Base-by-base conservation (phyloP, 2,113 vertebrate genomes). In the Apteryx mantelli region DNA sequence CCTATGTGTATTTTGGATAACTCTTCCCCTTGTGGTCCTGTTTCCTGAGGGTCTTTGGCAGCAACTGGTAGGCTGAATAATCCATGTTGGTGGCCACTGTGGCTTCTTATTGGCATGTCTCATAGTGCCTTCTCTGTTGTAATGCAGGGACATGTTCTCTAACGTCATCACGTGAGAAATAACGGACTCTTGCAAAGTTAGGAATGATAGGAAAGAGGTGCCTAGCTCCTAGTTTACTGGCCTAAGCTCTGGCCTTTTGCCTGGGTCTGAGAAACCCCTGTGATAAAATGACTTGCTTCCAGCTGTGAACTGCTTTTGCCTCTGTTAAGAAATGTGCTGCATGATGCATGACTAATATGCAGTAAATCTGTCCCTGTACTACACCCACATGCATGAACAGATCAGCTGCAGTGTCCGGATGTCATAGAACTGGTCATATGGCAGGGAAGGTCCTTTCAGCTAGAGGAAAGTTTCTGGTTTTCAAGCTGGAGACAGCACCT, bases 341-440 rank as follows among this genome's bases (percentile, higher is more conserved):
- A 55, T 22, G 92, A 83, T 90, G 96, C 96, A 83, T 96, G 86
- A 95, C 92, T 96, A 96, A 96, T 93, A 40, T 0, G 1, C 79
- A 88, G 88, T 58, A 94, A 97, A 96, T 90, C 96, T 97, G 96
- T 93, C 60, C 24, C 90, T 92, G 68, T 46, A 12, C 76, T 93
- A 28, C 60, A 81, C 88, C 82, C 96, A 97, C 95, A 96, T 96
- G 96, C 76, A 78, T 4, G 68, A 97, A 75, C 96, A 96, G 95
- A 97, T 5, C 36, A 79, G 46, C 86, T 86, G 93, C 70, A 90
- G 82, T 95, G 64, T 76, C 79, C 96, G 96, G 95, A 94, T 96
- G 96, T 75, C 82, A 66, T 68, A 78, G 90, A 77, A 83, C 96
- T 60, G 92, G 95, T 97, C 40, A 5, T 86, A 71, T 1, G 28